Conservation (phyloP, 2,797 vertebrate species). For the Antrozous pallidus region DNA sequence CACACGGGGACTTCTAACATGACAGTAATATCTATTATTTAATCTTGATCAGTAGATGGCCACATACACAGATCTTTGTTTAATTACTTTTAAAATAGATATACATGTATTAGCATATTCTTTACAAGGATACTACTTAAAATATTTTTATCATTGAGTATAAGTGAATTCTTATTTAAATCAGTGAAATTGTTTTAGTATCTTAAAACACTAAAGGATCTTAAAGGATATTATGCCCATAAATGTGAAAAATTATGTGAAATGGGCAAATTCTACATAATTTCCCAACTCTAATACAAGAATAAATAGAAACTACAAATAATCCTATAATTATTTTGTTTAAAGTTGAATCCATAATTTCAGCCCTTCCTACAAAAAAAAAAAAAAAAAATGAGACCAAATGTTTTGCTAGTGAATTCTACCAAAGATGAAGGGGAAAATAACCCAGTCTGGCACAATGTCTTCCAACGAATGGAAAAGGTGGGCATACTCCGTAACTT, state of each 20-base stretch:
- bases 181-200: background rate
- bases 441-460: background rate
- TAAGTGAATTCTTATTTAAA: background rate
- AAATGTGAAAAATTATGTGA: background rate
- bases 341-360: background rate
- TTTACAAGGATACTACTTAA: background rate
- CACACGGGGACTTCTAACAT: background rate
- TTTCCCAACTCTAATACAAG: background rate
- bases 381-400: background rate
- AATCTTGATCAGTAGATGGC: background rate
- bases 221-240: background rate
- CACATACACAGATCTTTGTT: background rate
- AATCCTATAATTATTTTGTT: background rate
- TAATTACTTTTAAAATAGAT: background rate
- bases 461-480: background rate
- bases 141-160: conserved; percentile 23
- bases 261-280: background rate
- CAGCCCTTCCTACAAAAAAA: background rate
- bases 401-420: background rate
- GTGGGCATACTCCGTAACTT: background rate
- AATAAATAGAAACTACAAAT: conserved; percentile 6
- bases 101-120: background rate
- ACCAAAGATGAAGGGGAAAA: background rate
- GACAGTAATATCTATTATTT: background rate
- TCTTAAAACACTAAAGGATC: background rate